Evolutionary conservation across 2,888 invertebrate species (phyloP).

Genomic region (Melanostoma scalare): DNA sequence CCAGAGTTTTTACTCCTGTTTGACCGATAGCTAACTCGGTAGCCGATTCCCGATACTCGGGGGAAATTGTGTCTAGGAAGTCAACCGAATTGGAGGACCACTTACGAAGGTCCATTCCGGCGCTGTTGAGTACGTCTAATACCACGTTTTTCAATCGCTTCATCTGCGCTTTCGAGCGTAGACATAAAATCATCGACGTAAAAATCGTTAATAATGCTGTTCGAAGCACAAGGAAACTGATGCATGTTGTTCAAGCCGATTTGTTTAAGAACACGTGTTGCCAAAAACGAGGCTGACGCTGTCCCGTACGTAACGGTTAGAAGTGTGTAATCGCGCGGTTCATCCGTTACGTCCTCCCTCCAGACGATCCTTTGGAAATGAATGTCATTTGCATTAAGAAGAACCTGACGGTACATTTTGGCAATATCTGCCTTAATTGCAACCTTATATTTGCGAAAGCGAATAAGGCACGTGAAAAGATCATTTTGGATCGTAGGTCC

Average conservation of each 20-base stretch:
- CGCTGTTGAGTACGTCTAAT: background rate
- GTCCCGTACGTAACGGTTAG: constrained; percentile 35
- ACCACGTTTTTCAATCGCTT: constrained; percentile 27
- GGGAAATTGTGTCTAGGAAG: constrained; percentile 9
- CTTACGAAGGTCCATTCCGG: constrained; percentile 47
- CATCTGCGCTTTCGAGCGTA: constrained; percentile 20
- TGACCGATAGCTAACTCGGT: constrained; percentile 38
- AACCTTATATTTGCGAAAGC: too few species aligned
- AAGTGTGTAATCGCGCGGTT: constrained; percentile 28
- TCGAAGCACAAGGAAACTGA: constrained; percentile 16
- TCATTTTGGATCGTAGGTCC: too few species aligned
- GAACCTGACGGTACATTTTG: constrained; percentile 32
- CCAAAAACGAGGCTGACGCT: constrained; percentile 21
- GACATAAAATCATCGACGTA: constrained; percentile 40
- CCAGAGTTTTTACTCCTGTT: constrained; percentile 35
- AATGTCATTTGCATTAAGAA: constrained; percentile 5
- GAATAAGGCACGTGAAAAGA: too few species aligned
- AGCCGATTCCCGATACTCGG: constrained; percentile 24
- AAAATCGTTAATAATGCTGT: constrained; percentile 33
- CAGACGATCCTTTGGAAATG: constrained; percentile 44
- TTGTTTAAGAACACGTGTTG: constrained; percentile 37
- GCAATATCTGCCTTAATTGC: constrained; percentile 42
- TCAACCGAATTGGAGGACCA: constrained; percentile 50
- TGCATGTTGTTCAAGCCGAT: constrained; percentile 6
- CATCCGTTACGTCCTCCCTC: constrained; percentile 20